phyloP scores from a whole-genome alignment of 2,888 invertebrate species.

The Melinopterus prodromus region DNA sequence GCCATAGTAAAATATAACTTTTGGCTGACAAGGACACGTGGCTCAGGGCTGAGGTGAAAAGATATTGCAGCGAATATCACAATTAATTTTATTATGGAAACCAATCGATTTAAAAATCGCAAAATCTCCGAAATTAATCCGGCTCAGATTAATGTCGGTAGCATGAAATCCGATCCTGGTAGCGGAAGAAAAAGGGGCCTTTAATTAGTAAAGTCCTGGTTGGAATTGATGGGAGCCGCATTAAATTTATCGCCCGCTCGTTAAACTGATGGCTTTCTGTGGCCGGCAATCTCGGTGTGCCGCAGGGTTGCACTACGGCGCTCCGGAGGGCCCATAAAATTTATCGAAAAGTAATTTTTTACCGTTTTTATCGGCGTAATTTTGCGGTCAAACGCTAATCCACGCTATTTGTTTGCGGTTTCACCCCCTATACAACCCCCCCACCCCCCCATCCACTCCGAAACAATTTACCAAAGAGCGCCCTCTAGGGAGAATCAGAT shows the following conservation, averaged over 20 bases:
- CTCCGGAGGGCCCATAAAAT: slow-evolving; percentile 15
- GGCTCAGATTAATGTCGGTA: neutral
- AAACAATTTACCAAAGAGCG: too few species aligned
- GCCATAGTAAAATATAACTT: too few species aligned
- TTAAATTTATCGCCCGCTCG: slow-evolving; percentile 22
- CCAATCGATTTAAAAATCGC: neutral
- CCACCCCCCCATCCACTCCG: too few species aligned
- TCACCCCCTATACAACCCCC: neutral
- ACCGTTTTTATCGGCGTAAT: slow-evolving; percentile 14
- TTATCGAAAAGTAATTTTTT: slow-evolving; percentile 25
- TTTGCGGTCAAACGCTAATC: slow-evolving; percentile 11
- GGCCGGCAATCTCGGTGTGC: slow-evolving; percentile 21
- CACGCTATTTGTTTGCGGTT: slow-evolving; percentile 14
- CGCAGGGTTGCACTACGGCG: slow-evolving; percentile 13
- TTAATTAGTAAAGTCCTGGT: slow-evolving; percentile 22
- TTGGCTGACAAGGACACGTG: too few species aligned
- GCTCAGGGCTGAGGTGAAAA: too few species aligned
- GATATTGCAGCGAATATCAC: too few species aligned
- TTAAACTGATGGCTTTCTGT: slow-evolving; percentile 21
- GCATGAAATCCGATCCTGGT: neutral
- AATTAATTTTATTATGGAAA: too few species aligned
- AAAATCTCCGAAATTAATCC: slow-evolving; percentile 13
- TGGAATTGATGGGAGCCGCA: slow-evolving; percentile 20
- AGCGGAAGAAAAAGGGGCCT: neutral
- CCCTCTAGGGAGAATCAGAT: too few species aligned